These are phyloP conservation scores for Drosophila tristis DNA, from an alignment of 1,140 invertebrate species.

Conservation along the genomic window DNA sequence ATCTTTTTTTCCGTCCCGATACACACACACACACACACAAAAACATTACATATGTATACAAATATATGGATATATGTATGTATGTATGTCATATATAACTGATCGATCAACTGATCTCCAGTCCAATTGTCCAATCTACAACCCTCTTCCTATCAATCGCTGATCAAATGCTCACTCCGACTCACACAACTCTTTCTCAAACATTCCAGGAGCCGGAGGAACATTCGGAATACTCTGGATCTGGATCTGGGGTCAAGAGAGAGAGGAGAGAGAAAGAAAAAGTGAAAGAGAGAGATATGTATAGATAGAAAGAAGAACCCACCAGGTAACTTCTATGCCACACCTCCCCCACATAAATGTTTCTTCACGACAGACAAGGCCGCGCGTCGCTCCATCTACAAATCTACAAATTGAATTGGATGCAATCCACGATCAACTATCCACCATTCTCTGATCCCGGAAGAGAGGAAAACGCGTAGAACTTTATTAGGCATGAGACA, in stretches of 20 bases:
- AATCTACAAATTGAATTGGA: neutral
- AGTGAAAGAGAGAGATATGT: neutral
- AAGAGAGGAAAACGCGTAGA: slow-evolving; percentile 50
- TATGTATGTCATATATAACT: slow-evolving; percentile 1
- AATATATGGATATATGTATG: slow-evolving; percentile 17
- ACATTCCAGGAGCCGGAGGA: slow-evolving; percentile 5
- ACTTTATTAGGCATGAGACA: slow-evolving; percentile 59
- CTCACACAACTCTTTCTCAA: neutral
- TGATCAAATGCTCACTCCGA: neutral
- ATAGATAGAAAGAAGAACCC: slow-evolving; percentile 42
- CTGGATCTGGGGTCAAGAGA: neutral
- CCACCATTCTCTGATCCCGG: slow-evolving; percentile 8
- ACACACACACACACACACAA: slow-evolving; percentile 3
- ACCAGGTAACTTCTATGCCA: slow-evolving; percentile 79
- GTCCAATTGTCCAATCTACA: neutral
- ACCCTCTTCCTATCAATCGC: neutral
- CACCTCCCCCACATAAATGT: slow-evolving; percentile 66
- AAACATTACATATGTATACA: neutral
- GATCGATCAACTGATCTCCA: slow-evolving; percentile 7
- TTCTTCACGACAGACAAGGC: slow-evolving; percentile 74
- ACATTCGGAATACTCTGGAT: neutral
- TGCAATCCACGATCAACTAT: slow-evolving; percentile 29
- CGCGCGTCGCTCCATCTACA: neutral
- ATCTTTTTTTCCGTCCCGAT: slow-evolving; percentile 17
- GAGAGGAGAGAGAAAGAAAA: slow-evolving; percentile 3